phyloP scores from a whole-genome alignment of 2,797 vertebrate genomes.

The Helarctos malayanus region DNA sequence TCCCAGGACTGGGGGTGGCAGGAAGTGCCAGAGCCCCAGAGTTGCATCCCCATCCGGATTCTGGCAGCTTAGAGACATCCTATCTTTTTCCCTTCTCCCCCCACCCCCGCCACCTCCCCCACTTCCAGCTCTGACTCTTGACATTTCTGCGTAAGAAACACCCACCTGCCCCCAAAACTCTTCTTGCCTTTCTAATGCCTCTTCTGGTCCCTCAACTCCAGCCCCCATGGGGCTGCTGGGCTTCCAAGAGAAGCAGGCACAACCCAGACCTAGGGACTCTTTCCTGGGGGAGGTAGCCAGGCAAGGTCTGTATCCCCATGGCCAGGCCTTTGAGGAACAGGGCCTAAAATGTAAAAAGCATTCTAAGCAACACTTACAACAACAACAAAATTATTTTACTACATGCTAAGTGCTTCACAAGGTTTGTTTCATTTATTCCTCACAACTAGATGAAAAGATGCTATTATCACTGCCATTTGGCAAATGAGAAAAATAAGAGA shows the following conservation, averaged over 20 bases:
- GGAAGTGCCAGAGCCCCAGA: conserved; percentile 79
- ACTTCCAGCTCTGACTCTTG: conserved; percentile 78
- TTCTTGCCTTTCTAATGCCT: conserved; percentile 70
- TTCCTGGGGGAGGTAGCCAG: neutral
- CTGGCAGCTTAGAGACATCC: conserved; percentile 74
- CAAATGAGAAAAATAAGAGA: conserved; percentile 9
- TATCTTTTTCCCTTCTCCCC: conserved; percentile 74
- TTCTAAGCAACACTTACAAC: conserved; percentile 47
- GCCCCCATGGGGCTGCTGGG: neutral
- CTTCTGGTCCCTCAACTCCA: neutral
- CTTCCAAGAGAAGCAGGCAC: conserved; percentile 3
- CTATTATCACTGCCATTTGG: conserved; percentile 22
- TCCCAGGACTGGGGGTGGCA: conserved; percentile 79
- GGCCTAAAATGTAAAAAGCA: conserved; percentile 36
- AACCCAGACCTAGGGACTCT: conserved; percentile 18
- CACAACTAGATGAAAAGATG: neutral
- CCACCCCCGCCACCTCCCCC: conserved; percentile 65
- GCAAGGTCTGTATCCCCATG: neutral
- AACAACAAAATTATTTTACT: conserved; percentile 52
- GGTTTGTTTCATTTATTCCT: conserved; percentile 51
- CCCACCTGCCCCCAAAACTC: conserved; percentile 71
- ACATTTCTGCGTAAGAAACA: conserved; percentile 76
- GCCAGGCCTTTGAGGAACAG: neutral
- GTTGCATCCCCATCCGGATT: conserved; percentile 71
- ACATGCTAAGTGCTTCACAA: conserved; percentile 33